Evolutionary conservation across 2,113 vertebrate species (phyloP).

Genomic region (Channa maculata): DNA sequence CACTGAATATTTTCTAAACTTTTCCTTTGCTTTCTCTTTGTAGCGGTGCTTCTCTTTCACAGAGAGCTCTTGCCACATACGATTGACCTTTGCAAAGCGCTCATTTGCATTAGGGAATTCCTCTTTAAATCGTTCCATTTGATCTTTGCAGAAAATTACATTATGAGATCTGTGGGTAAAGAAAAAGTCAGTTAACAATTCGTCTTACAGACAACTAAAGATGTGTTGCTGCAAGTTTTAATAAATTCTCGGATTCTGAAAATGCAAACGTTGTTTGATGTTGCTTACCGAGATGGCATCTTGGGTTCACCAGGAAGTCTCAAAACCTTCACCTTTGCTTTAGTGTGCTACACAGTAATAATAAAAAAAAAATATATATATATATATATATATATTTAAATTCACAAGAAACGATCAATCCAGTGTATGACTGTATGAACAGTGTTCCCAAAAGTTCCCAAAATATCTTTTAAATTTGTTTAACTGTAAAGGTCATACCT

Average conservation of each 20-base stretch:
- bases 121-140: slow-evolving; percentile 26
- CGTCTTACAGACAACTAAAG: not conserved
- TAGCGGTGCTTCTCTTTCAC: not conserved
- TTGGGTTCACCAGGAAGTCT: slow-evolving; percentile 35
- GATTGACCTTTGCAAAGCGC: not conserved
- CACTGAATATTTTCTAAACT: not conserved
- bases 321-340: rapidly evolving
- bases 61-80: slow-evolving; percentile 15
- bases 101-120: not conserved
- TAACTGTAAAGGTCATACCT: too few relatives aligned
- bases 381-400: not conserved
- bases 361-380: not conserved
- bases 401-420: not conserved
- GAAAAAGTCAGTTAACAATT: not conserved
- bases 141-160: not conserved
- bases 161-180: slow-evolving; percentile 12
- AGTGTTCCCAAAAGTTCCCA: too few relatives aligned
- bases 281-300: slow-evolving; percentile 52
- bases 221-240: not conserved
- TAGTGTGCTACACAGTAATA: slow-evolving; percentile 1
- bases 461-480: too few relatives aligned
- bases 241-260: not conserved
- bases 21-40: not conserved
- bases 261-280: not conserved
- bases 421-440: too few relatives aligned